Evolutionary conservation across 1,140 invertebrate species (phyloP), one percentile per base, ranked within the genome.

Genomic region (Zelostemma sp.): DNA sequence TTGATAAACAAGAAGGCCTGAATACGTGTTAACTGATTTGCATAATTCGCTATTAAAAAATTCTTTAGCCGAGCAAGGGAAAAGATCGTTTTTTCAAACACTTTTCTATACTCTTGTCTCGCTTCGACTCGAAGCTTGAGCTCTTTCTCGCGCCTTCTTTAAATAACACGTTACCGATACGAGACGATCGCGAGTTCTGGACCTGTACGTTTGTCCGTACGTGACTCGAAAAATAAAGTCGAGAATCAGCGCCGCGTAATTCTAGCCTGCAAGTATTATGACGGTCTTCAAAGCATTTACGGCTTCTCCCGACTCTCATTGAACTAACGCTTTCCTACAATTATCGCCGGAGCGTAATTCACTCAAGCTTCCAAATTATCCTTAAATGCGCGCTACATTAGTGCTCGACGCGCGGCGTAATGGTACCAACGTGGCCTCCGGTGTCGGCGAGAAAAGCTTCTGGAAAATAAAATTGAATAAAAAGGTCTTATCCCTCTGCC

Each of bases 331-430:
- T 68, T 64, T 50, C 45, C 60, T 40, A 60, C 64, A 72, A 72
- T 72, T 72, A 72, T 72, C 64, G 69, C 64, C 51, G 61, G 61
- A 48, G 65, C 61, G 58, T 72, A 72, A 72, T 72, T 72, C 64
- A 72, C 64, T 72, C 64, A 68, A 68, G 64, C 61, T 65, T 45
- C 61, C 61, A 72, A 72, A 72, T 68, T 68, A 72, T 72, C 64
- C 41, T 65, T 72, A 68, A 72, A 71, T 50, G 68, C 57, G 47
- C 68, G 25, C 19, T 38, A 40, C 45, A 47, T 41, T 72, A 72
- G 66, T 72, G 40, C 31, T 47, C 38, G 49, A 40, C 11, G 15
- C 11, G 15, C 31, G 28, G 31, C 45, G 31, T 50, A 35, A 50
- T 50, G 3, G 31, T 17, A 35, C 12, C 28, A 18, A 17, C 31